Conservation (phyloP, 1,140 invertebrate species). For the Drosophila pruinosa region DNA sequence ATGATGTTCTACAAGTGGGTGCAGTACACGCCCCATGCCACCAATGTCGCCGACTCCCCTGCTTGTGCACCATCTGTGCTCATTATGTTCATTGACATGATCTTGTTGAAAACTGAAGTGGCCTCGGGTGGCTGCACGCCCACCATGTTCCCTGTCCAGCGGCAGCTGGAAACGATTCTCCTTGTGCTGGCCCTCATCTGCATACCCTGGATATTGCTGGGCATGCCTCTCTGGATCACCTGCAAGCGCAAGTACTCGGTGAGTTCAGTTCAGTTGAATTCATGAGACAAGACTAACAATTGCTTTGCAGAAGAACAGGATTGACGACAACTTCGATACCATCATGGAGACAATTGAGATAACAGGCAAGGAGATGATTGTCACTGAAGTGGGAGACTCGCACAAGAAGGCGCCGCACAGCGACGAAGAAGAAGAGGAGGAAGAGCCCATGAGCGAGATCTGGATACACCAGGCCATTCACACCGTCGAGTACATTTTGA, state of each 20-base stretch:
- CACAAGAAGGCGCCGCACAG: slow-evolving; percentile 82
- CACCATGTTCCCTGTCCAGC: slow-evolving; percentile 90
- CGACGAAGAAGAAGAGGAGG: slow-evolving; percentile 83
- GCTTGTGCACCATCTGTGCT: slow-evolving; percentile 94
- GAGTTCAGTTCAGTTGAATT: background rate
- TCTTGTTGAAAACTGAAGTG: slow-evolving; percentile 87
- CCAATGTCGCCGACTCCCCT: slow-evolving; percentile 83
- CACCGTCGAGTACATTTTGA: slow-evolving; percentile 97
- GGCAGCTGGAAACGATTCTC: slow-evolving; percentile 88
- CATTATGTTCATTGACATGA: slow-evolving; percentile 96
- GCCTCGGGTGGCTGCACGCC: slow-evolving; percentile 84
- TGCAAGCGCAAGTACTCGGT: slow-evolving; percentile 55
- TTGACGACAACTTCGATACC: slow-evolving; percentile 38
- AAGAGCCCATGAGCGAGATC: slow-evolving; percentile 90
- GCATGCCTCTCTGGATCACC: slow-evolving; percentile 91
- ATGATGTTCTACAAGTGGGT: slow-evolving; percentile 97
- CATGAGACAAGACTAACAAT: background rate
- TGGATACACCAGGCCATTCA: slow-evolving; percentile 97
- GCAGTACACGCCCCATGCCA: slow-evolving; percentile 86
- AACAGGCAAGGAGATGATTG: slow-evolving; percentile 58
- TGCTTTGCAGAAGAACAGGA: background rate
- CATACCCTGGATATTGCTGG: slow-evolving; percentile 95
- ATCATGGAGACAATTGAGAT: slow-evolving; percentile 72
- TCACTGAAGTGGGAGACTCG: slow-evolving; percentile 53
- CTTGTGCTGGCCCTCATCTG: slow-evolving; percentile 90